A percentile compares a stretch with the other conserved stretches of the same genome.
Conservation (phyloP, 2,797 vertebrate genomes). For the Tenualosa ilisha region DNA sequence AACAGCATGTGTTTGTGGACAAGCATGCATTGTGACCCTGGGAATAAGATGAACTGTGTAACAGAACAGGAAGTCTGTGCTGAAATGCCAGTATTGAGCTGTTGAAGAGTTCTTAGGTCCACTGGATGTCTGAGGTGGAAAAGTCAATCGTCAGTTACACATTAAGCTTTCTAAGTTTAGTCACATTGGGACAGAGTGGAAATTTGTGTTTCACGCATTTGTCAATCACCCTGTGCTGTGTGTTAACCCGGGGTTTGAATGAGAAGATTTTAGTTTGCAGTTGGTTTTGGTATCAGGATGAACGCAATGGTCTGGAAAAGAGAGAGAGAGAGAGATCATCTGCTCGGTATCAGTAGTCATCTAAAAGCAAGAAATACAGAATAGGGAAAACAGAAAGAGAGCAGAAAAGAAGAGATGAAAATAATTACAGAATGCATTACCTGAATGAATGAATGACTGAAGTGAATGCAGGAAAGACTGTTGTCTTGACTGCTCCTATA, state of each 20-base stretch:
- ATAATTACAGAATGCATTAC: background rate
- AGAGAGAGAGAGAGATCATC: too few species aligned
- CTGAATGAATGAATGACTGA: background rate
- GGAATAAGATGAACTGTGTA: background rate
- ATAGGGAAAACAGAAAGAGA: background rate
- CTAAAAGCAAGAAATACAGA: background rate
- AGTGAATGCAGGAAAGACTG: background rate
- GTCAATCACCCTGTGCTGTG: background rate
- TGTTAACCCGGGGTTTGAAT: too few species aligned
- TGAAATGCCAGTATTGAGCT: background rate
- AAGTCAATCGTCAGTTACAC: conserved; percentile 45
- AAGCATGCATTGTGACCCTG: too few species aligned
- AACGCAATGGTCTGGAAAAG: too few species aligned
- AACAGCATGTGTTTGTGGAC: too few species aligned
- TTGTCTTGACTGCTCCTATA: too few species aligned
- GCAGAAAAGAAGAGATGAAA: background rate
- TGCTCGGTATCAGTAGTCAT: too few species aligned
- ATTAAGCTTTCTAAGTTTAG: conserved; percentile 52
- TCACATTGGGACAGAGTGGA: background rate
- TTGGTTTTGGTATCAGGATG: too few species aligned
- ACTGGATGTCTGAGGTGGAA: background rate
- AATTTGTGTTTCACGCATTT: background rate
- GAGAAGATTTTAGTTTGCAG: too few species aligned
- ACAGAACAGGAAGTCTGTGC: background rate
- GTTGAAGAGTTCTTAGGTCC: background rate